These are phyloP conservation scores for Drepanosiphum platanoidis DNA, from an alignment of 2,888 invertebrate genomes.

Conservation along the genomic window DNA sequence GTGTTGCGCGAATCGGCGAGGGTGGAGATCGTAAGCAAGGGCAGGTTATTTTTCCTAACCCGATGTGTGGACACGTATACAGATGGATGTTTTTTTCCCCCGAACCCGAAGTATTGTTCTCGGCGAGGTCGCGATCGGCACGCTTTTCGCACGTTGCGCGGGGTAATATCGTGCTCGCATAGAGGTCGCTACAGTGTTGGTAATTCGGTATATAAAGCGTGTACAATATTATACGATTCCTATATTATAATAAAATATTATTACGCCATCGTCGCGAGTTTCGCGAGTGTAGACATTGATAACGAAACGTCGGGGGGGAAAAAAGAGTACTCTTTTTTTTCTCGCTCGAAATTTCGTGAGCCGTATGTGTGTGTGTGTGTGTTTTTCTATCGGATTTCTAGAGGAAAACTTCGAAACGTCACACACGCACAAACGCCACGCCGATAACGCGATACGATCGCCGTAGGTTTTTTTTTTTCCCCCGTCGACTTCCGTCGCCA, in stretches of 20 bases:
- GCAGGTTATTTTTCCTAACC: neutral
- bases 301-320: neutral
- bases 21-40: too few relatives aligned
- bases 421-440: neutral
- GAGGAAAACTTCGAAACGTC: neutral
- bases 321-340: neutral
- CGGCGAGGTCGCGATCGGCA: neutral
- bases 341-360: neutral
- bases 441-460: neutral
- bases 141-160: neutral
- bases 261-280: neutral
- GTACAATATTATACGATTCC: neutral
- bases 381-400: neutral
- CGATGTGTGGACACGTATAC: too few relatives aligned
- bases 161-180: neutral
- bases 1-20: neutral
- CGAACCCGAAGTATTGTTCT: neutral
- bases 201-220: neutral
- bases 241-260: too few relatives aligned
- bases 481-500: neutral
- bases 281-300: neutral
- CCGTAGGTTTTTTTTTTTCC: too few relatives aligned
- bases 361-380: neutral
- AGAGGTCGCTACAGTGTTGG: slow-evolving; percentile 38
- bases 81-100: too few relatives aligned